These are phyloP conservation scores for Eudyptes chrysolophus DNA, from an alignment of 2,113 vertebrate genomes.

Conservation along the genomic window DNA sequence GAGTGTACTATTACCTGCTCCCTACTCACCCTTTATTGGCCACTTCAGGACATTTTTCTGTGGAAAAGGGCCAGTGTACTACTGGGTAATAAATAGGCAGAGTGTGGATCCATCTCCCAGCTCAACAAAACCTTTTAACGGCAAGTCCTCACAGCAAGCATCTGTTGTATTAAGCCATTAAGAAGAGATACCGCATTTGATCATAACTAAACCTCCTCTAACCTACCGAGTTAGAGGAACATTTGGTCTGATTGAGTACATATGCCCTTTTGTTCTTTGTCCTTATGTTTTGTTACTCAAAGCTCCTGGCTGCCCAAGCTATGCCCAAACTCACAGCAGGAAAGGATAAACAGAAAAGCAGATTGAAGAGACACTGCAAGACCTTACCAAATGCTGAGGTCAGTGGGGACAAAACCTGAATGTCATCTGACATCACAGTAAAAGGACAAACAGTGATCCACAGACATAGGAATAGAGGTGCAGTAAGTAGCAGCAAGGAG, in stretches of 20 bases:
- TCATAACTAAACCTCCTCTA: not conserved
- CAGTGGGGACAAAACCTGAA: not conserved
- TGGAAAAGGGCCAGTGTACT: not conserved
- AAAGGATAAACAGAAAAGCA: not conserved
- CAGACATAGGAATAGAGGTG: not conserved
- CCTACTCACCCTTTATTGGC: not conserved
- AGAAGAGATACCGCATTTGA: not conserved
- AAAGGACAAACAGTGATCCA: not conserved
- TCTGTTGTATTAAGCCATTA: not conserved
- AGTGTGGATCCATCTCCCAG: not conserved
- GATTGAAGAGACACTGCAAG: not conserved
- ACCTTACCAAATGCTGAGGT: not conserved
- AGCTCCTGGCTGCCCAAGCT: not conserved
- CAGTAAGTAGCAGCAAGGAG: not conserved
- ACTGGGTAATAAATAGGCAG: not conserved
- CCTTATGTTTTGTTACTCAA: not conserved
- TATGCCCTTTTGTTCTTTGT: not conserved
- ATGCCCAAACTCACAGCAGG: not conserved
- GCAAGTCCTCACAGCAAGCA: not conserved
- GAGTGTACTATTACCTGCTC: not conserved
- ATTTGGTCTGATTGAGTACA: not conserved
- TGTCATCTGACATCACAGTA: not conserved
- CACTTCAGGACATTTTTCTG: not conserved
- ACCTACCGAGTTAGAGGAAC: not conserved
- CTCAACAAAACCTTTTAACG: not conserved